A percentile compares a stretch with the other conserved stretches of the same genome.
These are phyloP conservation scores for Ciconia maguari DNA, from an alignment of 2,113 vertebrate genomes.

Conservation along the genomic window DNA sequence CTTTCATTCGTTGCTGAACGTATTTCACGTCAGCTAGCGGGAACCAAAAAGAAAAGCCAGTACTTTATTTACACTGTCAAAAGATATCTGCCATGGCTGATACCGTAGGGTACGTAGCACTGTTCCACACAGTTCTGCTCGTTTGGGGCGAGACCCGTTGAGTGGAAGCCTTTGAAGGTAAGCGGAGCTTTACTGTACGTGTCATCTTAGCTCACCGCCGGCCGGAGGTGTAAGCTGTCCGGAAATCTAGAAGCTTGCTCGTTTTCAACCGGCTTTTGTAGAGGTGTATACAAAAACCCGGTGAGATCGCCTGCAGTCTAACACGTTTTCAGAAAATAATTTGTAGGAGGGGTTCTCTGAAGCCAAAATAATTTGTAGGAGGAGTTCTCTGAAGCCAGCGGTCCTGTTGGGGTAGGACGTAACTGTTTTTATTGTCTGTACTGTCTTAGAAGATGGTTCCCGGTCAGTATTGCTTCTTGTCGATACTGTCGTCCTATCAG, in stretches of 20 bases:
- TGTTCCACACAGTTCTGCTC: fast-evolving
- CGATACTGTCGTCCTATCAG: neutral
- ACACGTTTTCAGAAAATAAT: neutral
- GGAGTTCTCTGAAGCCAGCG: too few species aligned
- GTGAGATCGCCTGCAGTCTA: neutral
- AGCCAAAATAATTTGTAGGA: neutral
- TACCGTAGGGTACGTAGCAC: fast-evolving
- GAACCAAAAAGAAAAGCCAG: neutral
- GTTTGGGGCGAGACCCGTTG: too few species aligned
- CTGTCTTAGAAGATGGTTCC: neutral
- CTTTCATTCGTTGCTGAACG: fast-evolving
- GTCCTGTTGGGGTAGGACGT: neutral
- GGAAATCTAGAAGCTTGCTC: neutral
- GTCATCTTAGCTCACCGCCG: fast-evolving
- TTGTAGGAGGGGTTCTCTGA: too few species aligned
- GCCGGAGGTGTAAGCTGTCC: neutral
- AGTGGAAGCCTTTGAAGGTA: neutral
- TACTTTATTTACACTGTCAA: neutral
- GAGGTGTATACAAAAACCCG: neutral
- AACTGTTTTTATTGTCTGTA: neutral
- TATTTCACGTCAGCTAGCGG: neutral
- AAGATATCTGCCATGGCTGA: neutral
- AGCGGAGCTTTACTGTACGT: neutral
- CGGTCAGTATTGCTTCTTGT: neutral
- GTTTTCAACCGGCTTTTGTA: neutral